Percentiles rank a stretch among this genome's conserved stretches.
These are phyloP conservation scores for Gouania willdenowi DNA, from an alignment of 2,797 vertebrate genomes.

Conservation along the genomic window DNA sequence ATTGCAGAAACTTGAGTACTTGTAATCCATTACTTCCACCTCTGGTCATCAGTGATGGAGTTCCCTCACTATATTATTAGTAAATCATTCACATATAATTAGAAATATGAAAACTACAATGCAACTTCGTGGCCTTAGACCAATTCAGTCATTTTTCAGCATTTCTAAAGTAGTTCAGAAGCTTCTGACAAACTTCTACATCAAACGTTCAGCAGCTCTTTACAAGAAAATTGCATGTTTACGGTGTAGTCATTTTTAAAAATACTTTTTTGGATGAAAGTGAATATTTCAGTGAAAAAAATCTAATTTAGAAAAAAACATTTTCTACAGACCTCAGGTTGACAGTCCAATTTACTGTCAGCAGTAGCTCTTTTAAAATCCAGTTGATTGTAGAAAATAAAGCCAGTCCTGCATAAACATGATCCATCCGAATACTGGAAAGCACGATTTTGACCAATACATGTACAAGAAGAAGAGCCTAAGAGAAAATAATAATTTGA, in stretches of 20 bases:
- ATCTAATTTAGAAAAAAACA: too few species aligned
- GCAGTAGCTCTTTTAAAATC: slow-evolving; percentile 73
- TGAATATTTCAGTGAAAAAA: neutral
- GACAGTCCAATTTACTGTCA: slow-evolving; percentile 83
- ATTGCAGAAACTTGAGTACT: too few species aligned
- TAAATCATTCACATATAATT: too few species aligned
- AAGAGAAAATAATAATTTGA: slow-evolving; percentile 5
- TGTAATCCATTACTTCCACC: too few species aligned
- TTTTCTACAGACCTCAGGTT: slow-evolving; percentile 78
- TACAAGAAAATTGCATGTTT: too few species aligned
- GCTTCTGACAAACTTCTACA: neutral
- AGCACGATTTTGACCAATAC: slow-evolving; percentile 82
- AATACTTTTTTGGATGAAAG: neutral
- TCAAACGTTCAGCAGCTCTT: neutral
- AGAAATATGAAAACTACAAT: too few species aligned
- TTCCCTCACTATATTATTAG: too few species aligned
- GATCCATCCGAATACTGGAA: slow-evolving; percentile 91
- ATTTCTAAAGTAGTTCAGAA: too few species aligned
- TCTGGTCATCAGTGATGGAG: too few species aligned
- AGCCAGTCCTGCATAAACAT: slow-evolving; percentile 86
- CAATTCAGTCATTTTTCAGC: too few species aligned
- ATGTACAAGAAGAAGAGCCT: slow-evolving; percentile 85
- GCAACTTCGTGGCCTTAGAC: too few species aligned
- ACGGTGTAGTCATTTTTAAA: too few species aligned
- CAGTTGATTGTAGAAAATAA: slow-evolving; percentile 82